Base-by-base conservation (phyloP, 2,888 invertebrate genomes). In the Bombylius discolor region DNA sequence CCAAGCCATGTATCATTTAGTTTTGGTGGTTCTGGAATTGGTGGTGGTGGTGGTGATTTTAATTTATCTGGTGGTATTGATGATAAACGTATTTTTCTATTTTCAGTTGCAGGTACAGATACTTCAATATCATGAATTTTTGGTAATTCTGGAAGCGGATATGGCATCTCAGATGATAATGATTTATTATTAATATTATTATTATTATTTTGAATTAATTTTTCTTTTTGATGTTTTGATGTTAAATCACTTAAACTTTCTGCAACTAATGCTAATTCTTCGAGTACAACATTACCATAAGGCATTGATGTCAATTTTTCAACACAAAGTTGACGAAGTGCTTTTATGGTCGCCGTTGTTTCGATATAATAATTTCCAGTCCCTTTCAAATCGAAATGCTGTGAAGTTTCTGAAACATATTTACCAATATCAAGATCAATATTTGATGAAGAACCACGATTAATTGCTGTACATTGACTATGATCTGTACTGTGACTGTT, bases 231-330 rank as follows among this genome's bases (percentile, higher is more conserved):
- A 52, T 59, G 56, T 52, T 58, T 42, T 42, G 55, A 39, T 3
- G 62, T 60, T 12, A 56, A 9, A 59, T 61, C 23, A 62, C 63
- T 57, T 57, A 63, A 46, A 60, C 75, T 77, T 66, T 79, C 73
- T 11, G 85, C 81, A 12, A 84, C 82, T 46, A 76, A 77, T 36
- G 84, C 84, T 47, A 85, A 67, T 69, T 85, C 85, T 71, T 83
- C 81, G 58, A 86, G 71, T 61, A 88, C 78, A 65, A 81, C 81
- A 32, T 77, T 74, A 51, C 88, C 88, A 67, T 79, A 85, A 5
- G 87, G 87, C 67, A 86, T 76, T 7, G 80, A 77, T 23, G 83
- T 75, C 11, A 89, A 77, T 61, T 76, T 81, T 63, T 77, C 78
- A 46, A 87, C 76, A 68, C 86, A 86, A 44, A 85, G 70, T 62